Evolutionary conservation across 2,888 invertebrate genomes (phyloP).

Genomic region (Ormyrus labotus): DNA sequence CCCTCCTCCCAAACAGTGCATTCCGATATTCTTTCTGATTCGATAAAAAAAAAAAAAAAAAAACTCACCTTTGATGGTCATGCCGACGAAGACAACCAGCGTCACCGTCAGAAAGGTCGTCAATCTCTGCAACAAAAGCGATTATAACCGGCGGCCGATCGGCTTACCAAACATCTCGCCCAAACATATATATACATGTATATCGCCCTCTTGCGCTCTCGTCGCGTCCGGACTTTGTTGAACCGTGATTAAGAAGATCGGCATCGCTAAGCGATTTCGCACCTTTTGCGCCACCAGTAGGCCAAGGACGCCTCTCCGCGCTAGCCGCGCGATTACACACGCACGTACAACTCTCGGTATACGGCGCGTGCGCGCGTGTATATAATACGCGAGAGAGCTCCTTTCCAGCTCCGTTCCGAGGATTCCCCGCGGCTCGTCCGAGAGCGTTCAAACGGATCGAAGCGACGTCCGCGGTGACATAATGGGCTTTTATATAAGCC

Average conservation of each 20-base stretch:
- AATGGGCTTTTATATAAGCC: too few species aligned
- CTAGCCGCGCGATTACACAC: neutral
- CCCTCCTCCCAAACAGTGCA: neutral
- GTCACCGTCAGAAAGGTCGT: constrained; percentile 95
- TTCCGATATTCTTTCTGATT: neutral
- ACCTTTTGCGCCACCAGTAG: constrained; percentile 49
- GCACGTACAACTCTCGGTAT: too few species aligned
- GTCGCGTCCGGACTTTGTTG: neutral
- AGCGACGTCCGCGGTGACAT: too few species aligned
- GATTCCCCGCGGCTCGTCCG: too few species aligned
- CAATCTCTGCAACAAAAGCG: constrained; percentile 84
- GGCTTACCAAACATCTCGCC: neutral
- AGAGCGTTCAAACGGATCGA: too few species aligned
- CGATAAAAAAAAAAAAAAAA: neutral
- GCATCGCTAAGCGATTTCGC: constrained; percentile 45
- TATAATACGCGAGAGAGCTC: neutral
- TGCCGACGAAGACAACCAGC: constrained; percentile 93
- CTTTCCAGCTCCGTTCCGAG: too few species aligned
- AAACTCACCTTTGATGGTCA: constrained; percentile 91
- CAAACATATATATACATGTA: neutral
- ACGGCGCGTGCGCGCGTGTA: neutral
- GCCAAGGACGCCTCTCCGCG: constrained; percentile 39
- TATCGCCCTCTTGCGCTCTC: neutral
- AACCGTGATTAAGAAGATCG: constrained; percentile 37
- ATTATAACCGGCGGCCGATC: neutral